Evolutionary conservation across 2,888 invertebrate species (phyloP), one percentile per base, ranked within the genome.

Genomic region (Sinelater perroti): DNA sequence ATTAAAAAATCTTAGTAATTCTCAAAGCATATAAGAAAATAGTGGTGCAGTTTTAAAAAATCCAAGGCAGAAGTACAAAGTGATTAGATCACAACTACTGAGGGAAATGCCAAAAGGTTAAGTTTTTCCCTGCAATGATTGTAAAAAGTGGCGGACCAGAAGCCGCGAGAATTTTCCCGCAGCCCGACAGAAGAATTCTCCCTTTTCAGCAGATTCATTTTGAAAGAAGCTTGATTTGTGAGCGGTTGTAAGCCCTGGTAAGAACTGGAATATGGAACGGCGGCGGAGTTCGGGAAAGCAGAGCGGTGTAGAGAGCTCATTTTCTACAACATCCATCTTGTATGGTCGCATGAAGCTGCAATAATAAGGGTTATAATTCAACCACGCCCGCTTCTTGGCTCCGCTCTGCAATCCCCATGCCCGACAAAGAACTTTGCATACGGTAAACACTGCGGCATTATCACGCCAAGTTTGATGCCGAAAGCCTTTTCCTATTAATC

Each of bases 361-460:
- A 75, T 75, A 76, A 75, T 76, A 76, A 75, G 69, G 71, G 73
- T 70, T 67, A 75, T 75, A 75, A 74, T 71, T 75, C 73, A 75
- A 70, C 65, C 67, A 65, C 65, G 66, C 70, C 68, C 62, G 61
- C 65, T 57, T 64, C 65, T 66, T 60, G 59, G 63, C 64, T 63
- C 64, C 53, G 42, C 63, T 58, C 50, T 50, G 50, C 54, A 42
- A 54, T 55, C 51, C 44, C 56, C 57, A 52, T 52, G 52, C 38
- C 47, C 42, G 31, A 51, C 56, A 56, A 60, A 60, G 60, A 60
- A 56, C 60, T 60, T 60, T 56, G 60, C 47, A 52, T 56, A 60
- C 55, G 56, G 60, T 56, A 60, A 60, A 60, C 56, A 60, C 55
- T 51, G 46, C 30, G 40, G 47, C 46, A 30, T 52, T 49, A 56